A percentile compares a stretch with the other conserved stretches of the same genome.
These are phyloP conservation scores for Ariopsis seemanni DNA, from an alignment of 2,113 vertebrate species.

Conservation along the genomic window DNA sequence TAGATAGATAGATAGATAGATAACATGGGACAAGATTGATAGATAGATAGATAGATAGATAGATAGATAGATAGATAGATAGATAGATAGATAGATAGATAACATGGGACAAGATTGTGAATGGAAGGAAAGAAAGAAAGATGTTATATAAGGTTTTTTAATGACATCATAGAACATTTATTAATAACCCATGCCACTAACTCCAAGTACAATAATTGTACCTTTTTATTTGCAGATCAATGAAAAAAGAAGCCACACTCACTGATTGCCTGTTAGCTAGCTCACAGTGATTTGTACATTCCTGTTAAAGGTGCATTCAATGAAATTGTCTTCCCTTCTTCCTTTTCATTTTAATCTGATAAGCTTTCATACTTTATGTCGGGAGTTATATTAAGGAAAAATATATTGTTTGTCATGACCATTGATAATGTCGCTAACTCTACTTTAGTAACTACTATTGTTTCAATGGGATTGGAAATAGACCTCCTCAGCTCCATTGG, in stretches of 20 bases:
- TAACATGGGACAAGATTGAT: too few species aligned
- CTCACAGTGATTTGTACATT: background rate
- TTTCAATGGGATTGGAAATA: background rate
- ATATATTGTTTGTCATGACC: background rate
- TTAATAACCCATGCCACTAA: background rate
- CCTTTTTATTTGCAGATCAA: background rate
- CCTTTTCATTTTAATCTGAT: background rate
- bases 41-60: background rate
- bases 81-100: background rate
- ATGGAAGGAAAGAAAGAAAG: too few species aligned
- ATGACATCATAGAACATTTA: background rate
- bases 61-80: background rate
- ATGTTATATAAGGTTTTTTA: too few species aligned
- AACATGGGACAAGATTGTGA: too few species aligned
- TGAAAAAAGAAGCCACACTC: background rate
- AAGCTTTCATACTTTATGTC: background rate
- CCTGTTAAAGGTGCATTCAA: background rate
- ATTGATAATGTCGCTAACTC: background rate
- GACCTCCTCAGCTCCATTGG: too few species aligned
- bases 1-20: background rate
- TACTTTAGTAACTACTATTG: background rate
- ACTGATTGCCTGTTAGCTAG: background rate
- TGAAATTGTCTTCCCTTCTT: background rate
- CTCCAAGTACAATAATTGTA: background rate
- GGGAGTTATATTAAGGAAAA: background rate